These are phyloP conservation scores for Metopolophium dirhodum DNA, from an alignment of 1,140 invertebrate genomes.

Conservation along the genomic window DNA sequence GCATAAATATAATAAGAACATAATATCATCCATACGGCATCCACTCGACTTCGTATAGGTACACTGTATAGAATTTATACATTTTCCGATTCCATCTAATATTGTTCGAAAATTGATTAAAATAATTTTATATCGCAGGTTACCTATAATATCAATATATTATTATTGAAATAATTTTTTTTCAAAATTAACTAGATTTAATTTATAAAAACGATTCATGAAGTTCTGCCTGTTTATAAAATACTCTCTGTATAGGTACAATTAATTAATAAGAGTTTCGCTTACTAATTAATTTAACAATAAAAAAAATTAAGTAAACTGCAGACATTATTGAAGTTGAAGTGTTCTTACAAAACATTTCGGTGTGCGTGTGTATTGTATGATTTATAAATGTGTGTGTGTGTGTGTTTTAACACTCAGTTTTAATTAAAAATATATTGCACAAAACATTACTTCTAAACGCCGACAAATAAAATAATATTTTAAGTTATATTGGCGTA, in stretches of 20 bases:
- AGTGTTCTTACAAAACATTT: background rate
- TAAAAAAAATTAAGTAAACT: background rate
- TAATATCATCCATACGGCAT: background rate
- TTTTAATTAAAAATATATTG: conserved; percentile 15
- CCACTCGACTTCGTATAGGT: fast-evolving
- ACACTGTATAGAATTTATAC: background rate
- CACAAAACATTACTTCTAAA: background rate
- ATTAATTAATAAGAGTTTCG: background rate
- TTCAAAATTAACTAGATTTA: background rate
- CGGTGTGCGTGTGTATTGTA: background rate
- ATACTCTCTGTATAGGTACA: background rate
- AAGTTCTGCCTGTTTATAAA: background rate
- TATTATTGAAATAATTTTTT: background rate
- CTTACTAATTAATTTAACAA: background rate
- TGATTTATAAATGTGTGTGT: background rate
- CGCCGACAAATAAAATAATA: background rate
- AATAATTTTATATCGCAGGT: background rate
- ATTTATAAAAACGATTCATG: background rate
- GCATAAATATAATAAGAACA: background rate
- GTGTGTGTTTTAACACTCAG: background rate
- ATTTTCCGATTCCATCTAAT: background rate
- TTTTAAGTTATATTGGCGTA: background rate
- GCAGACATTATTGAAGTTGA: background rate
- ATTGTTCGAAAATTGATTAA: background rate
- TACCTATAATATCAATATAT: too few relatives aligned